A percentile compares a stretch with the other conserved stretches of the same genome.
These are phyloP conservation scores for Acrocephalus kingi DNA, from an alignment of 2,113 vertebrate genomes.

Conservation along the genomic window DNA sequence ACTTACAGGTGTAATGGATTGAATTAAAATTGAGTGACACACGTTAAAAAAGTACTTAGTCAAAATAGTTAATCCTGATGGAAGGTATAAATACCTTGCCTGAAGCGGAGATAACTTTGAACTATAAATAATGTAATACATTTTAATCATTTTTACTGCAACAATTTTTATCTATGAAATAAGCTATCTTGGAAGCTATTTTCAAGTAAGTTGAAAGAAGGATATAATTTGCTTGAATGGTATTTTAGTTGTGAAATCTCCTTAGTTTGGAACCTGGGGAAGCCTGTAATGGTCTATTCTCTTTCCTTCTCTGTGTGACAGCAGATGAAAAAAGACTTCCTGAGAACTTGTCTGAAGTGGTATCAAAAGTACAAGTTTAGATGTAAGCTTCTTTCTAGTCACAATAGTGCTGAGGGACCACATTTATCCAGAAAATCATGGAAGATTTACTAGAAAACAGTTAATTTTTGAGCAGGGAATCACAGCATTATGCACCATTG, in stretches of 20 bases:
- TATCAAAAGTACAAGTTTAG: not conserved
- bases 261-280: not conserved
- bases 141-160: conserved; percentile 46
- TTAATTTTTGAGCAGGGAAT: not conserved
- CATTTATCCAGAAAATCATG: not conserved
- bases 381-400: not conserved
- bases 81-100: conserved; percentile 22
- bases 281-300: not conserved
- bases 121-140: conserved; percentile 31
- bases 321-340: not conserved
- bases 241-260: not conserved
- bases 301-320: not conserved
- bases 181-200: not conserved
- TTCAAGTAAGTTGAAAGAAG: conserved; percentile 13
- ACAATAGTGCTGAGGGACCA: not conserved
- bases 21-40: not conserved
- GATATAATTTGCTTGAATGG: not conserved
- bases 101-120: conserved; percentile 34
- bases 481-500: not conserved
- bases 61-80: conserved; percentile 40
- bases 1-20: conserved; percentile 7
- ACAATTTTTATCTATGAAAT: conserved; percentile 8
- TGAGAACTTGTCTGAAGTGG: not conserved
- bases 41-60: not conserved
- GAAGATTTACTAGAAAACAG: not conserved